A percentile compares a stretch with the other conserved stretches of the same genome.
Conservation (phyloP, 2,888 invertebrate genomes). For the Macrosoma leucophasiata region DNA sequence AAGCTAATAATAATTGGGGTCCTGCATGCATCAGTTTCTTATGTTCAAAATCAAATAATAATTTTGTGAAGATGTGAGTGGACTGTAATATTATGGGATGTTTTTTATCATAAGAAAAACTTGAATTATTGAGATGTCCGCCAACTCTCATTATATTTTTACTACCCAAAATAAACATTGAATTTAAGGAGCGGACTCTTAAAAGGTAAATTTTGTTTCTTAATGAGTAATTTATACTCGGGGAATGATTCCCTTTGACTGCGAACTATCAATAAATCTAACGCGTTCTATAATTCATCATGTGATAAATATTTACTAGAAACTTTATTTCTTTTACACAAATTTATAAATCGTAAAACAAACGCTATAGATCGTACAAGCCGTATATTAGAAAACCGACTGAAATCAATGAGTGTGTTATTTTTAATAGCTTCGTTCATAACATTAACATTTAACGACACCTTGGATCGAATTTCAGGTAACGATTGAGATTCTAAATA, state of each 20-base stretch:
- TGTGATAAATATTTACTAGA: too few species aligned
- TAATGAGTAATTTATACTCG: conserved; percentile 6
- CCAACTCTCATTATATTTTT: conserved; percentile 22
- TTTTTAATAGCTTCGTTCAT: neutral
- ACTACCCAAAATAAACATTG: conserved; percentile 14
- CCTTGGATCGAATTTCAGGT: conserved; percentile 8
- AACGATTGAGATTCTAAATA: conserved; percentile 1
- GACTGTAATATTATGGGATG: conserved; percentile 31
- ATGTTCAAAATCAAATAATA: conserved; percentile 14
- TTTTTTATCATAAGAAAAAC: conserved; percentile 17
- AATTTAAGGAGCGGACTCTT: conserved; percentile 15
- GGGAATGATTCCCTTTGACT: conserved; percentile 11
- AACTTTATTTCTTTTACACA: too few species aligned
- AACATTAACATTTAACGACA: neutral
- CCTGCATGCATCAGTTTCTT: conserved; percentile 25
- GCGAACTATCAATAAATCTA: conserved; percentile 7
- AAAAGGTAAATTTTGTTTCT: conserved; percentile 5
- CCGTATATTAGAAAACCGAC: too few species aligned
- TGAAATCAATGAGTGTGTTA: conserved; percentile 8
- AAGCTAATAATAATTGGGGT: conserved; percentile 22
- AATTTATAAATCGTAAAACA: too few species aligned
- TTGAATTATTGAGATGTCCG: conserved; percentile 25
- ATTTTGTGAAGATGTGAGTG: conserved; percentile 22
- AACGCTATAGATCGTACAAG: too few species aligned
- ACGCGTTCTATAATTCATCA: too few species aligned